Evolutionary conservation across 2,797 vertebrate species (phyloP).

Genomic region (Dipus sagitta): DNA sequence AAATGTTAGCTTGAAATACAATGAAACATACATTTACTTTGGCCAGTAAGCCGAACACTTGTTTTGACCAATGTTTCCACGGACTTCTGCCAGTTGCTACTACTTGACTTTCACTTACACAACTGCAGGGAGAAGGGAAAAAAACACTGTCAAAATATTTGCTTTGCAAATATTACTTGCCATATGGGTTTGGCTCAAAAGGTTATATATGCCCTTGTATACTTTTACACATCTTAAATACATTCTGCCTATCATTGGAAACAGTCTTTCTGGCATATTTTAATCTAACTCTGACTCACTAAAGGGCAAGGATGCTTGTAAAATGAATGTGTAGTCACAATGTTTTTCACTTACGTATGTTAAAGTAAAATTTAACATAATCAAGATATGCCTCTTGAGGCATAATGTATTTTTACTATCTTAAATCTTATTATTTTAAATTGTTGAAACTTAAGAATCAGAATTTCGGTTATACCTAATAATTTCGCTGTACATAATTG

Average conservation of each 20-base stretch:
- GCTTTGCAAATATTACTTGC: conserved; percentile 49
- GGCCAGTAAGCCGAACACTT: not conserved
- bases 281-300: not conserved
- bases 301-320: not conserved
- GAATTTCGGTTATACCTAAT: not conserved
- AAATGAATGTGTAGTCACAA: not conserved
- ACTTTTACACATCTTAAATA: not conserved
- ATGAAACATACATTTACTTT: not conserved
- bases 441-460: conserved; percentile 1
- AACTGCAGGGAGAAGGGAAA: not conserved
- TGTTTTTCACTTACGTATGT: conserved; percentile 1
- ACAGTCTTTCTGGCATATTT: conserved; percentile 2
- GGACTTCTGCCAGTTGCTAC: conserved; percentile 50
- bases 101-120: not conserved
- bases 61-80: conserved; percentile 7
- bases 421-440: not conserved
- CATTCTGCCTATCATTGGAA: not conserved
- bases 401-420: not conserved
- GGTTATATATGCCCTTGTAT: not conserved
- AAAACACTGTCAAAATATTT: conserved; percentile 57
- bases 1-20: conserved; percentile 9
- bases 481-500: not conserved
- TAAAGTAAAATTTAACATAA: conserved; percentile 52
- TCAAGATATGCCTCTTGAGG: not conserved
- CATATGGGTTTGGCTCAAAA: conserved; percentile 47